Conservation (phyloP, 2,888 invertebrate species). For the Hirtodrosophila cameraria region DNA sequence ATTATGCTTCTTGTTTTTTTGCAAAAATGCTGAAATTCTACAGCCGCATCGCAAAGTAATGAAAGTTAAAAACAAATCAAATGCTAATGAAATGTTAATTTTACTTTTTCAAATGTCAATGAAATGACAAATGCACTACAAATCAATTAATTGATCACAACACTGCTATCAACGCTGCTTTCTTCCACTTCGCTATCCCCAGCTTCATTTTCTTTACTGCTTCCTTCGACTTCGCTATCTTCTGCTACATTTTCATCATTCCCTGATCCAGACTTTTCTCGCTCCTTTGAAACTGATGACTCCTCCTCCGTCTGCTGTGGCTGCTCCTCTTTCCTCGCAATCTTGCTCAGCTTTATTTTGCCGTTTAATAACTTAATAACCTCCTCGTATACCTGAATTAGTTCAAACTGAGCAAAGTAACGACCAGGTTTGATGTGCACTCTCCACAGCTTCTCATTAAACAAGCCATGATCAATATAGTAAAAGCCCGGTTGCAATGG, state of each 20-base stretch:
- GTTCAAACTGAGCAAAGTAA: conserved; percentile 67
- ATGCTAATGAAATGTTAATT: no score
- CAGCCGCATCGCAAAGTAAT: no score
- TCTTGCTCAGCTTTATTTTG: conserved; percentile 46
- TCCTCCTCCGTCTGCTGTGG: no score
- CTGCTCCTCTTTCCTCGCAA: neutral
- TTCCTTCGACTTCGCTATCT: neutral
- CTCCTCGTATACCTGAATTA: conserved; percentile 76
- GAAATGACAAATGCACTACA: no score
- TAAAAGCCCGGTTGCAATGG: conserved; percentile 76
- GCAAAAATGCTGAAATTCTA: no score
- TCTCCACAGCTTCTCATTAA: conserved; percentile 49
- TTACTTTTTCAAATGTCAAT: no score
- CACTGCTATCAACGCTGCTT: neutral
- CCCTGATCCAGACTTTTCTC: neutral
- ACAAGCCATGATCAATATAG: conserved; percentile 41
- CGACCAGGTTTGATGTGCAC: conserved; percentile 52
- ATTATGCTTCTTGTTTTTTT: no score
- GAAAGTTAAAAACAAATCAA: no score
- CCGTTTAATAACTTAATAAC: conserved; percentile 64
- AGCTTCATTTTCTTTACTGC: neutral
- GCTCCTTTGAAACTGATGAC: neutral
- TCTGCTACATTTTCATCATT: no score
- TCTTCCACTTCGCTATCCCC: neutral
- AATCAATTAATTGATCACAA: no score